Base-by-base conservation (phyloP, 1,140 invertebrate genomes). In the Neotoxoptera formosana region DNA sequence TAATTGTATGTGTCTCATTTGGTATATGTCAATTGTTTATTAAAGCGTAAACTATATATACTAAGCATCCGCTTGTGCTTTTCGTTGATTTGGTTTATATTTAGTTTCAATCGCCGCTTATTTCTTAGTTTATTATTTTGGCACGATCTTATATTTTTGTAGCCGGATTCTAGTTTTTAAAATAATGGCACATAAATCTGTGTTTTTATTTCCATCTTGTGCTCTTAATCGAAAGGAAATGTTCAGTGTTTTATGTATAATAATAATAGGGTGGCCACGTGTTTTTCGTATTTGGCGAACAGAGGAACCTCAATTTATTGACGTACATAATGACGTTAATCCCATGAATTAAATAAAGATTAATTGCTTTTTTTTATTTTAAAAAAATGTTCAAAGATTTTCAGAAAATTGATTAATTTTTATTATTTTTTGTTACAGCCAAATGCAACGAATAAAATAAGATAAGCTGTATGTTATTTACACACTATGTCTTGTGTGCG, bases 401-500 rank as follows among this genome's bases (percentile, higher is more conserved):
- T 1, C 6, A 41, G 9, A 11, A 47, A 87, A 87, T 34, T n/a
- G 41, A 30, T 60, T 60, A 25, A 60, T 56, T 20, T 88, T 48
- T 88, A 34, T 51, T 88, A 0, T 17, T 41, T 41, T 90, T 90
- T 60, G 21, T 90, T 90, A 67, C 36, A 90, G 89, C 25, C 25
- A 90, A 67, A 90, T 90, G 89, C 89, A 67, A 47, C 30, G 23
- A 23, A 60, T 2, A 23, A 45, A 11, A 90, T 60, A 67, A n/a
- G 67, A n/a, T 45, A 53, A 56, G 45, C 41, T 60, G 17, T 45
- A 45, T 90, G 36, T 20, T 90, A 90, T 90, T 41, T 34, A 60
- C 34, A 41, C 23, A 90, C 95, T 90, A 96, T 96, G 95, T 95
- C 95, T 47, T 96, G 95, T 93, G 95, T 96, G 90, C 95, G 95